Base-by-base conservation (phyloP, 2,797 vertebrate species). In the Acomys russatus region DNA sequence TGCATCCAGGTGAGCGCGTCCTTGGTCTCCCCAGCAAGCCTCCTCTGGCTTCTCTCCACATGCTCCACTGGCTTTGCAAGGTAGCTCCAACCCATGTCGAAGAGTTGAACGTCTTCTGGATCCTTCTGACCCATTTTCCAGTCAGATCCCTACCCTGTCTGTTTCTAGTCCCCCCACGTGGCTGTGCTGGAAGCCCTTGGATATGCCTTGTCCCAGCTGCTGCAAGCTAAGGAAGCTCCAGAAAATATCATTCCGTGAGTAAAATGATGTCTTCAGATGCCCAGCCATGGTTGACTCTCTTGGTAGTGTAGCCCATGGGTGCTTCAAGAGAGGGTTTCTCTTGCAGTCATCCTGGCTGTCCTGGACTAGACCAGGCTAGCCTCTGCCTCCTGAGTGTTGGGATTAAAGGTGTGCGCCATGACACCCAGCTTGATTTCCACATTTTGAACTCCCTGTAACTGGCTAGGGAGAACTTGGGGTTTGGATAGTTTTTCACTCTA, bases 151-250 rank as follows among this genome's bases (percentile, higher is more conserved):
- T 95, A n/a, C 38, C 70, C 59, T 95, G n/a, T 97, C 80, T 97
- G 98, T 97, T 99, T 98, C 97, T 99, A 99, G 98, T 99, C 98
- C 64, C 99, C 99, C 0, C 99, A 99, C 2, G 98, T 99, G 94
- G 99, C 99, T 0, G 99, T 99, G 96, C 99, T 99, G 97, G 99
- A 99, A 98, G 99, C 99, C 6, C 98, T 98, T 15, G 99, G 99
- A n/a, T 99, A 99, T 18, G 98, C 99, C 44, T 99, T 99, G 95
- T 99, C 99, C 2, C 99, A 99, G 98, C 98, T 99, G 78, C 98
- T 99, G 44, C 99, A 99, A 95, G 98, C 99, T 86, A 99, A 98
- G 96, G 99, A 99, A 96, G 98, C 99, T 7, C 96, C 98, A 56
- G 94, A 98, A 22, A 99, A 98, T 97, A 99, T 99, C 91, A 98